phyloP scores from a whole-genome alignment of 1,140 invertebrate genomes.

The Leptopilina boulardi region DNA sequence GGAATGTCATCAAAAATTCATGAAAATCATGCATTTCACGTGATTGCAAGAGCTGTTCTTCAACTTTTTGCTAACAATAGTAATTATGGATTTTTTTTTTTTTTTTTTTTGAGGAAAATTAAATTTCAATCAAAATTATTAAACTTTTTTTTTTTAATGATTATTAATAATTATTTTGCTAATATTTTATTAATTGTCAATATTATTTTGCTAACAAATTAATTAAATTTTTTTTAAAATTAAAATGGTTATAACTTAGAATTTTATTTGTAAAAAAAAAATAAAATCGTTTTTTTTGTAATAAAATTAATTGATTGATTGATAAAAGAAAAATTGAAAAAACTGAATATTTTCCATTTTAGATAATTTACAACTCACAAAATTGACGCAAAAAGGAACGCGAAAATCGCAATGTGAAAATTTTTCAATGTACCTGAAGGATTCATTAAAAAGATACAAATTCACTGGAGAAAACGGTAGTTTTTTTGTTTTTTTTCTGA shows the following conservation, averaged over 20 bases:
- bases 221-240: too few relatives aligned
- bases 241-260: too few relatives aligned
- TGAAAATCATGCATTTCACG: slow-evolving; percentile 76
- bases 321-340: too few relatives aligned
- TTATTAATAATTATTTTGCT: too few relatives aligned
- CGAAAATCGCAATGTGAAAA: slow-evolving; percentile 73
- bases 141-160: too few relatives aligned
- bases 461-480: slow-evolving; percentile 45
- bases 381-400: slow-evolving; percentile 78
- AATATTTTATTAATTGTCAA: too few relatives aligned
- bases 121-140: too few relatives aligned
- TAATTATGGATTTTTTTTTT: slow-evolving; percentile 70
- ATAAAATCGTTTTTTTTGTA: too few relatives aligned
- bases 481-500: neutral
- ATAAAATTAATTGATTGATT: too few relatives aligned
- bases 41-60: slow-evolving; percentile 79
- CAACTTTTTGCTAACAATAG: slow-evolving; percentile 78
- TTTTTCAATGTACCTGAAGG: slow-evolving; percentile 76
- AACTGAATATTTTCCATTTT: slow-evolving; percentile 59
- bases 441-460: slow-evolving; percentile 66
- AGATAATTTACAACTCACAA: slow-evolving; percentile 77
- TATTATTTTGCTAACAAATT: too few relatives aligned
- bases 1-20: slow-evolving; percentile 70
- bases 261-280: too few relatives aligned
- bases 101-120: too few relatives aligned